These are phyloP conservation scores for Trichonephila inaurata DNA, from an alignment of 1,140 invertebrate species.

Conservation along the genomic window DNA sequence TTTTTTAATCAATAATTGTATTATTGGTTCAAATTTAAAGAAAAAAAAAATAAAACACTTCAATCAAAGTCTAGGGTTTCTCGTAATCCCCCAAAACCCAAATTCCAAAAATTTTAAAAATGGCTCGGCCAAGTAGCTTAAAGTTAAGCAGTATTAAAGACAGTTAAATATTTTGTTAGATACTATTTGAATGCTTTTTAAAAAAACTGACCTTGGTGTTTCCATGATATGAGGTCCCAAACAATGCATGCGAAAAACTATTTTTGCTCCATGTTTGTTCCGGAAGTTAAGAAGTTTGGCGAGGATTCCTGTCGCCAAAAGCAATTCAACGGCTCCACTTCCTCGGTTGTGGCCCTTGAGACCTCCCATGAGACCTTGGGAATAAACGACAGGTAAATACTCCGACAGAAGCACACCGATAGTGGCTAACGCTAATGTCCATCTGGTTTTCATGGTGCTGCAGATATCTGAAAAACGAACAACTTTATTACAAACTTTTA, in stretches of 20 bases:
- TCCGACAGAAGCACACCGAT: neutral
- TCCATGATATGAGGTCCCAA: slow-evolving; percentile 52
- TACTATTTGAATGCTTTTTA: no score
- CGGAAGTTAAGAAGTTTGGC: slow-evolving; percentile 65
- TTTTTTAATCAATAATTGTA: no score
- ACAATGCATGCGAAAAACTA: slow-evolving; percentile 36
- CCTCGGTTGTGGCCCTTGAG: slow-evolving; percentile 54
- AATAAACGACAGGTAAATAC: neutral
- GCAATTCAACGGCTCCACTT: slow-evolving; percentile 39
- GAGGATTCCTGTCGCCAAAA: slow-evolving; percentile 67
- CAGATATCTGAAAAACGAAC: neutral
- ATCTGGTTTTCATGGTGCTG: slow-evolving; percentile 49
- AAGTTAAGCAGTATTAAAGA: no score
- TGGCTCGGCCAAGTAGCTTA: no score
- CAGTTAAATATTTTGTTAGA: no score
- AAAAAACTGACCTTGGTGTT: neutral
- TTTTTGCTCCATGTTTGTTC: slow-evolving; percentile 20
- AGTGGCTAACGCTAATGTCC: neutral
- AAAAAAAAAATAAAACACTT: no score
- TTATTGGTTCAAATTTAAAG: no score
- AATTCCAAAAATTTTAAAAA: no score
- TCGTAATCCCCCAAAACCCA: no score
- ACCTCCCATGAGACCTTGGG: slow-evolving; percentile 67
- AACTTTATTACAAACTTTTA: no score
- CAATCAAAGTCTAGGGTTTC: no score